Evolutionary conservation across 1,140 invertebrate genomes (phyloP).

Genomic region (Formica exsecta): DNA sequence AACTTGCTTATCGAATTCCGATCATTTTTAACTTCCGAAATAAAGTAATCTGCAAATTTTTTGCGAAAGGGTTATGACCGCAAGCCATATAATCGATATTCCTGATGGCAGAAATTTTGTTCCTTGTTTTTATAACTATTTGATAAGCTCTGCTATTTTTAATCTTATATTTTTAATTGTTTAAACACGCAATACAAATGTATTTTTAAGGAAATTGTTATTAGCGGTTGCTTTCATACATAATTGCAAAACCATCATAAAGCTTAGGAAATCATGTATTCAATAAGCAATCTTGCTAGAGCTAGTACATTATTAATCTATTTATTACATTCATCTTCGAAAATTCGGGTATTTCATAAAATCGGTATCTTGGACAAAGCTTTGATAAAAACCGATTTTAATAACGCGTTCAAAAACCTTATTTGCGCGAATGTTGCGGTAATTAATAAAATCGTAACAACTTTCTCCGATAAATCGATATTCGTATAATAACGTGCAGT

Average conservation of each 20-base stretch:
- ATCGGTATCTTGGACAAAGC: background rate
- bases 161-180: background rate
- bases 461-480: slow-evolving; percentile 46
- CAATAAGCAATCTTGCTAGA: background rate
- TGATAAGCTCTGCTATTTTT: background rate
- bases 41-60: background rate
- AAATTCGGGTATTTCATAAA: slow-evolving; percentile 4
- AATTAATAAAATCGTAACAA: slow-evolving; percentile 49
- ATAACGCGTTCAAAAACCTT: slow-evolving; percentile 23
- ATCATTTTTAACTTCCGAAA: background rate
- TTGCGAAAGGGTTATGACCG: background rate
- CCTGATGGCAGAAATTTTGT: background rate
- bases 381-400: slow-evolving; percentile 23
- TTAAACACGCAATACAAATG: background rate
- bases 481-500: background rate
- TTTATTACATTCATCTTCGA: background rate
- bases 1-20: background rate
- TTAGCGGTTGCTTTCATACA: background rate
- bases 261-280: background rate
- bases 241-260: background rate
- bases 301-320: slow-evolving; percentile 7
- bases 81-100: background rate
- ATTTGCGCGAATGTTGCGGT: slow-evolving; percentile 27
- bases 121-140: background rate
- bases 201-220: background rate